A percentile compares a stretch with the other conserved stretches of the same genome.
These are phyloP conservation scores for Magallana nippona DNA, from an alignment of 2,888 invertebrate species.

Conservation along the genomic window DNA sequence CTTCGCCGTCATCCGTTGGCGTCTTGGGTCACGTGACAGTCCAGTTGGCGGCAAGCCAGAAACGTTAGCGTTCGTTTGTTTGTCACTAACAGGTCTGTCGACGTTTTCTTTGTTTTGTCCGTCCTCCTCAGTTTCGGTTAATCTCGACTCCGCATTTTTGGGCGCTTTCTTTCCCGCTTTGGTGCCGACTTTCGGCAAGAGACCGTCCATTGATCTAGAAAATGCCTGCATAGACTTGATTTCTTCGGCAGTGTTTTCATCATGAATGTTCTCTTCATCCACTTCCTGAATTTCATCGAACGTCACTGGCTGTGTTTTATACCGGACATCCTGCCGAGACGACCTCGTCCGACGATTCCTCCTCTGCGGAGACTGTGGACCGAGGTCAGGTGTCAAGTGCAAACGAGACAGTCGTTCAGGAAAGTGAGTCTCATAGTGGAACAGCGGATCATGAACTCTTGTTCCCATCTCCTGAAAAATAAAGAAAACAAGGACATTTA, in stretches of 20 bases:
- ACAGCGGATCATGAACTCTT: constrained; percentile 74
- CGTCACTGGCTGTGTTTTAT: constrained; percentile 87
- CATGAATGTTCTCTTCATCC: constrained; percentile 81
- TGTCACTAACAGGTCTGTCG: constrained; percentile 9
- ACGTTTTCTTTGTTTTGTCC: constrained; percentile 61
- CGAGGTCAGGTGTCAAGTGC: constrained; percentile 79
- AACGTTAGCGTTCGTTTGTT: constrained; percentile 37
- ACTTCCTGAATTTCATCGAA: constrained; percentile 90
- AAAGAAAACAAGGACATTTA: neutral
- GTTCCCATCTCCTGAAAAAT: constrained; percentile 40
- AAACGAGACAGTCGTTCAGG: constrained; percentile 86
- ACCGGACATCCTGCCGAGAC: constrained; percentile 81
- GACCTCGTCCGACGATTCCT: constrained; percentile 83
- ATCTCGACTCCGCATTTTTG: constrained; percentile 50
- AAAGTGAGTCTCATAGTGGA: constrained; percentile 85
- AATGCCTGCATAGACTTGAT: constrained; percentile 74
- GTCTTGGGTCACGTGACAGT: constrained; percentile 60
- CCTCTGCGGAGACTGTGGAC: constrained; percentile 77
- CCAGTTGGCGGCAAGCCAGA: constrained; percentile 63
- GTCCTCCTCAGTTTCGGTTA: constrained; percentile 53
- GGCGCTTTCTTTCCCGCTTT: constrained; percentile 39
- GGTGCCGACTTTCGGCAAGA: constrained; percentile 65
- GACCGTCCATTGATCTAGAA: constrained; percentile 78
- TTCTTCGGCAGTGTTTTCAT: constrained; percentile 55
- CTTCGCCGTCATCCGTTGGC: constrained; percentile 72